Conservation (phyloP, 2,797 vertebrate genomes). For the Pseudomugil gertrudae region DNA sequence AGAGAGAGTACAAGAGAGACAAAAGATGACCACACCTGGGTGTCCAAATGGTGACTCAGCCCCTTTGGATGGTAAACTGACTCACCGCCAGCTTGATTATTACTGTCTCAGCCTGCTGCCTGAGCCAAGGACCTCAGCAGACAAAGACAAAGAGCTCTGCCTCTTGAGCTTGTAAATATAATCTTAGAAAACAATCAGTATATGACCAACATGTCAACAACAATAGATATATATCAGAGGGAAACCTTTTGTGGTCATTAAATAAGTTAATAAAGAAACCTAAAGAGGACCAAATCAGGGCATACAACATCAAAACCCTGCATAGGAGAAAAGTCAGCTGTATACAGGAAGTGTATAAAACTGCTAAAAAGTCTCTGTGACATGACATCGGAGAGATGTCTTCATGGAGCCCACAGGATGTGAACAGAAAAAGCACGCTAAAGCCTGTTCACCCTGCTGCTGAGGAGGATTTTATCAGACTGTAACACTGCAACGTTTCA, state of each 20-base stretch:
- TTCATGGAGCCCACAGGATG: not conserved
- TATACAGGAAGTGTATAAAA: too few species aligned
- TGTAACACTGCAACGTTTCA: not conserved
- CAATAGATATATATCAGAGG: not conserved
- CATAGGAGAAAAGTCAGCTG: too few species aligned
- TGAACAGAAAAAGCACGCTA: not conserved
- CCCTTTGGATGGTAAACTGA: conserved; percentile 57
- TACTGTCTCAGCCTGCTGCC: conserved; percentile 43
- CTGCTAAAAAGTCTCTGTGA: too few species aligned
- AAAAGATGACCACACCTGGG: conserved; percentile 63
- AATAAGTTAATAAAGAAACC: too few species aligned
- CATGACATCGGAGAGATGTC: not conserved
- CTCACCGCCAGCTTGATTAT: conserved; percentile 52
- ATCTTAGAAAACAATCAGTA: not conserved
- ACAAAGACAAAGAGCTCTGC: conserved; percentile 18
- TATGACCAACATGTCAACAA: not conserved
- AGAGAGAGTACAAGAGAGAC: conserved; percentile 12
- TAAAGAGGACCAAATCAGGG: too few species aligned
- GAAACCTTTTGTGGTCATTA: not conserved
- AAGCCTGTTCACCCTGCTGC: not conserved
- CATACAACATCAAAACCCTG: not conserved
- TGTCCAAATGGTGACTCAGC: conserved; percentile 65
- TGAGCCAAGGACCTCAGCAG: conserved; percentile 23
- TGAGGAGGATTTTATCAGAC: not conserved
- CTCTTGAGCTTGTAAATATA: not conserved